Conservation (phyloP, 2,797 vertebrate species). For the Austrolebias charrua region DNA sequence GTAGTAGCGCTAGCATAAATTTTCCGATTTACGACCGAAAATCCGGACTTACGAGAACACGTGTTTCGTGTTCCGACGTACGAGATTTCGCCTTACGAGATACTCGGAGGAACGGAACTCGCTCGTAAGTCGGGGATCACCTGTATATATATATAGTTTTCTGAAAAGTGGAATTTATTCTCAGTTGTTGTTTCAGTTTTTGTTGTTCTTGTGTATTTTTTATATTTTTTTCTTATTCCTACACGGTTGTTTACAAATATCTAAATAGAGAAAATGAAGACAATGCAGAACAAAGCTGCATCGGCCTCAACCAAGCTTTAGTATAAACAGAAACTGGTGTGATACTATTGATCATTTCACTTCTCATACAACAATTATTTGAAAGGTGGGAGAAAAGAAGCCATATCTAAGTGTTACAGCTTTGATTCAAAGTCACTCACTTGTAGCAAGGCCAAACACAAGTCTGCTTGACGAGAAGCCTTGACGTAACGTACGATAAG, state of each 20-base stretch:
- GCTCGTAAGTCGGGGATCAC: no score
- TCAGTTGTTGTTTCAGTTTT: background rate
- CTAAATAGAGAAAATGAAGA: conserved; percentile 14
- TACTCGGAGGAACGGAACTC: no score
- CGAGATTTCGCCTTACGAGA: no score
- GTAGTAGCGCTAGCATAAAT: no score
- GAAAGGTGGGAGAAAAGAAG: background rate
- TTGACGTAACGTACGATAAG: conserved; percentile 39
- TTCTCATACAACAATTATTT: background rate
- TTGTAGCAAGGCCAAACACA: conserved; percentile 27
- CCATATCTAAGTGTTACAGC: background rate
- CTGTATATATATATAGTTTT: no score
- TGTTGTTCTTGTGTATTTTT: conserved; percentile 6
- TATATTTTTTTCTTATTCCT: background rate
- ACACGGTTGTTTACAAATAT: conserved; percentile 31
- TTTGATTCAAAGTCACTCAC: conserved; percentile 22
- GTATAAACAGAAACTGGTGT: background rate
- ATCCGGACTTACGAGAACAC: no score
- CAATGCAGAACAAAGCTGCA: background rate
- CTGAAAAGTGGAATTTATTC: conserved; percentile 13
- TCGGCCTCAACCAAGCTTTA: background rate
- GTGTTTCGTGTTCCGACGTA: no score
- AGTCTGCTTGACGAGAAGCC: conserved; percentile 33
- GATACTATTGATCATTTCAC: background rate
- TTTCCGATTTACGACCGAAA: no score